A percentile compares a stretch with the other conserved stretches of the same genome.
Conservation (phyloP, 2,113 vertebrate species). For the Rhombomys opimus region DNA sequence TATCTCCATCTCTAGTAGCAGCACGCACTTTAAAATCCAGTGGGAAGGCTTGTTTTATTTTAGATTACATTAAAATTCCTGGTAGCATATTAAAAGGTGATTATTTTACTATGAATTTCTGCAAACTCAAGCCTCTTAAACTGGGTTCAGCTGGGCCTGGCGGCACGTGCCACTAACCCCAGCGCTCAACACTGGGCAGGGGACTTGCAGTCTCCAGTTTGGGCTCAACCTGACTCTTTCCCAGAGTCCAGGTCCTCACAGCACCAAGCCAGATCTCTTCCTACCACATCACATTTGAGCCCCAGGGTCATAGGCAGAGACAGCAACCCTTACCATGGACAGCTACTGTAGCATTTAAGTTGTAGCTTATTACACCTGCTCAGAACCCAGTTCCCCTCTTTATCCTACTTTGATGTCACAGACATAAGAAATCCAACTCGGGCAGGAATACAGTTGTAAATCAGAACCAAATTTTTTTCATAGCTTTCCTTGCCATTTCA, state of each 20-base stretch:
- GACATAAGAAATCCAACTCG: not conserved
- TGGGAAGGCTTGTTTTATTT: not conserved
- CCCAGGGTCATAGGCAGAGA: not conserved
- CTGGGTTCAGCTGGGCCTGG: not conserved
- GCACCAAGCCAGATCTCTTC: not conserved
- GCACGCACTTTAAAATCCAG: not conserved
- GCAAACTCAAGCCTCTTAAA: not conserved
- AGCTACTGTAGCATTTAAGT: not conserved
- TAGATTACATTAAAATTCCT: not conserved
- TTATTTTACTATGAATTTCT: not conserved
- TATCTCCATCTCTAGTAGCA: not conserved
- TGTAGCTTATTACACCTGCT: not conserved
- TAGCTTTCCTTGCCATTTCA: not conserved
- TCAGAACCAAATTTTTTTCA: constrained; percentile 28
- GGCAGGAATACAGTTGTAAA: not conserved
- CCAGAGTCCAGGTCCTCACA: not conserved
- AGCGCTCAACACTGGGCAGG: not conserved
- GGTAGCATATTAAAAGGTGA: not conserved
- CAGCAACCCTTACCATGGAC: not conserved
- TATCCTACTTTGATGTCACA: not conserved
- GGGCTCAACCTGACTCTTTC: not conserved
- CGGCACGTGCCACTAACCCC: not conserved
- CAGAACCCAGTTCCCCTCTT: not conserved
- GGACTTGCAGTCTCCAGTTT: not conserved
- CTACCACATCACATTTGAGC: not conserved